These are phyloP conservation scores for Yasuhikotakia modesta DNA, from an alignment of 2,797 vertebrate genomes.

Conservation along the genomic window DNA sequence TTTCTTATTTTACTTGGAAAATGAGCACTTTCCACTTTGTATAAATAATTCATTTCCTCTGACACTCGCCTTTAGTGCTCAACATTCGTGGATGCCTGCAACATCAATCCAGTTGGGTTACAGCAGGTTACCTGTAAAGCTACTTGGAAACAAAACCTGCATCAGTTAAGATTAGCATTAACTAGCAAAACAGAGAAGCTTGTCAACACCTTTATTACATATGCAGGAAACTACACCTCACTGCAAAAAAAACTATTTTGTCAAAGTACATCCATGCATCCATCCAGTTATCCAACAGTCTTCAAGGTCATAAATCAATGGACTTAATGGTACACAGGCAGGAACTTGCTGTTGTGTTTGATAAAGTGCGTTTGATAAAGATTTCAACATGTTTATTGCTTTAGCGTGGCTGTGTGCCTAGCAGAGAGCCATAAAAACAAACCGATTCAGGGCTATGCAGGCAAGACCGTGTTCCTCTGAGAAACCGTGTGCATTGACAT, in stretches of 20 bases:
- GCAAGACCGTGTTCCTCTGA: conserved; percentile 10
- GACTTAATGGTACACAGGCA: background rate
- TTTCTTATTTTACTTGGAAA: conserved; percentile 21
- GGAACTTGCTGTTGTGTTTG: background rate
- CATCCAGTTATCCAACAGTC: background rate
- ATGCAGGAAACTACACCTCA: background rate
- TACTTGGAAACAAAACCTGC: conserved; percentile 7
- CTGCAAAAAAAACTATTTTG: background rate
- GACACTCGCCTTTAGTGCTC: background rate
- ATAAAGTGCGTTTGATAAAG: conserved; percentile 35
- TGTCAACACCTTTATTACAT: background rate
- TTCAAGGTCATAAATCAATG: background rate
- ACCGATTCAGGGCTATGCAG: conserved; percentile 11
- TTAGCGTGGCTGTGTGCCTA: conserved; percentile 1
- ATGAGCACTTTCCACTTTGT: conserved; percentile 26
- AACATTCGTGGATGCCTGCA: background rate
- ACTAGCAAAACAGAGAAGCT: background rate
- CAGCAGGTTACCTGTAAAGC: conserved; percentile 36
- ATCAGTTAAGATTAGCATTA: conserved; percentile 18
- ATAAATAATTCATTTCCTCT: conserved; percentile 33
- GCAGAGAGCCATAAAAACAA: conserved; percentile 22
- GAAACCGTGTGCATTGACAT: conserved; percentile 18
- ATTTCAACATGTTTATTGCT: conserved; percentile 30
- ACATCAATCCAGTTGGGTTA: conserved; percentile 35
- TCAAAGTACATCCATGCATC: background rate